phyloP scores from a whole-genome alignment of 2,113 vertebrate species.

The Equus quagga region DNA sequence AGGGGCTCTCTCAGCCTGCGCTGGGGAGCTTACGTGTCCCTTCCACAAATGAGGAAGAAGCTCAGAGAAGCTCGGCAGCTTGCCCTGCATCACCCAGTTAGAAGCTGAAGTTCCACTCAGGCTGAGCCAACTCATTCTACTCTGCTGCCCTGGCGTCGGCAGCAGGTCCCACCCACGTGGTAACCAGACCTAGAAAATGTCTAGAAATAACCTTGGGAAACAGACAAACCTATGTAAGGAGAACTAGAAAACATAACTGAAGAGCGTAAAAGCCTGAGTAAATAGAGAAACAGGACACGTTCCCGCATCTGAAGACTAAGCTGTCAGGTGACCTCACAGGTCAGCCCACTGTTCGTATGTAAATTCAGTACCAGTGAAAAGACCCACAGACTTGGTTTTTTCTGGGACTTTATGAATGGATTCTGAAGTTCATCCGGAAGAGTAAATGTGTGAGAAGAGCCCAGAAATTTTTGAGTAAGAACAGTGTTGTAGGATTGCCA shows the following conservation, averaged over 20 bases:
- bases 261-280: not conserved
- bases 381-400: not conserved
- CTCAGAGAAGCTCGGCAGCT: not conserved
- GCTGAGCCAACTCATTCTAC: accelerated
- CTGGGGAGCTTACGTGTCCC: not conserved
- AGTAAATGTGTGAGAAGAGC: not conserved
- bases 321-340: accelerated
- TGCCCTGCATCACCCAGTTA: not conserved
- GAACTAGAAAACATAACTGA: not conserved
- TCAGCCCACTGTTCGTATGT: accelerated
- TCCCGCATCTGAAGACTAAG: not conserved
- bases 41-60: not conserved
- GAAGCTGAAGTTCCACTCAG: no score
- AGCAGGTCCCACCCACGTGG: no score
- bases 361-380: not conserved
- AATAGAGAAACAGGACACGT: accelerated
- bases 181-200: not conserved
- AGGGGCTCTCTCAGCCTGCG: not conserved
- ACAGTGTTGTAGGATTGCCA: no score
- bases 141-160: accelerated
- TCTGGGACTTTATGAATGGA: not conserved
- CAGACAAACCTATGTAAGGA: not conserved
- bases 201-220: not conserved
- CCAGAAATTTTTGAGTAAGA: not conserved
- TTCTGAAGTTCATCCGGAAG: not conserved